Evolutionary conservation across 2,797 vertebrate genomes (phyloP), one percentile per base, ranked within the genome.

Genomic region (Orientallactaga sibirica): DNA sequence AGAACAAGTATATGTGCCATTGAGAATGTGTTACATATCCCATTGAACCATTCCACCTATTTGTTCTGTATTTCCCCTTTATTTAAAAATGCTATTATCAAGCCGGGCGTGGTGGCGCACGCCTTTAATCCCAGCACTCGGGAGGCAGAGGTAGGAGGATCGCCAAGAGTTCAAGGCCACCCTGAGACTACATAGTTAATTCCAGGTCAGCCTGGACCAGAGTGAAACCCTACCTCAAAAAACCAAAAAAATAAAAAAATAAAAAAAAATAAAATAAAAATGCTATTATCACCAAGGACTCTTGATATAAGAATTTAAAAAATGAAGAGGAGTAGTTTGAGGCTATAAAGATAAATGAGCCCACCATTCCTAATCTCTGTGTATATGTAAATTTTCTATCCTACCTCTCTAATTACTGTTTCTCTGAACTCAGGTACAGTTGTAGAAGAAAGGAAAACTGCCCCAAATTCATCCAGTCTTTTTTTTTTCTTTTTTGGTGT

Each of bases 391-490:
- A 37, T 79, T 90, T 96, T 14, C 61, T 86, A 84, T 88, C 25
- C 27, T 95, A 9, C 5, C 61, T 88, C n/a, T 94, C 83, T 82
- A 55, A 74, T 24, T 22, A 58, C 67, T 80, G 67, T 55, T 68
- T 86, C 29, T 58, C 24, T 88, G 80, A 95, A 83, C 41, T 64
- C 58, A 68, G 58, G 5, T 92, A 29, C 29, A 74, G 24, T 88
- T 91, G 61, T 79, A 70, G n/a, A 91, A 84, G 41, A 87, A 88
- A 95, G 43, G 74, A 24, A 92, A 88, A 82, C n/a, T 52, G 20
- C 48, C 22, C 77, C 73, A 87, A 88, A 27, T 66, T 41, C 85
- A 62, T 75, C 7, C 27, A 75, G 16, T 74, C 8, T 84, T 79
- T 86, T 76, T 55, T 58, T 58, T 58, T 58, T 58, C 15, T 58